Conservation (phyloP, 2,888 invertebrate genomes). For the Drosophila tripunctata region DNA sequence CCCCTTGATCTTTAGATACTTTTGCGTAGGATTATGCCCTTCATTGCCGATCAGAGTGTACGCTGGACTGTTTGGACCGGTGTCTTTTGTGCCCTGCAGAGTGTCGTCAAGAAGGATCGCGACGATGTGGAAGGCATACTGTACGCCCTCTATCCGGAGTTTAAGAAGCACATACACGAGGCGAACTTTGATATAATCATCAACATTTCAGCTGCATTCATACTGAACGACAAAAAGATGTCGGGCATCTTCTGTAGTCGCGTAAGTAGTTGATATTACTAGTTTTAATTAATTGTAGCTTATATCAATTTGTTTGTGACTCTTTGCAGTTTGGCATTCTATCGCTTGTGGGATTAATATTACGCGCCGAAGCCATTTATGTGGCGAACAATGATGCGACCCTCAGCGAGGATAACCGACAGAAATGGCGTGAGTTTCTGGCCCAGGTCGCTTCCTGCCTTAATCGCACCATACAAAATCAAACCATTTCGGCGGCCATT, state of each 20-base stretch:
- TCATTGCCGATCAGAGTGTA: conserved; percentile 78
- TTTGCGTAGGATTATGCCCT: conserved; percentile 88
- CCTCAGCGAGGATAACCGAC: conserved; percentile 67
- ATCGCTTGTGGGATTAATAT: conserved; percentile 82
- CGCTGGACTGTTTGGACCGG: conserved; percentile 84
- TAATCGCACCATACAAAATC: conserved; percentile 83
- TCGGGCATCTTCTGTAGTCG: conserved; percentile 83
- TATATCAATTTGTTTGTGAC: neutral
- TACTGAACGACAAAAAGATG: conserved; percentile 82
- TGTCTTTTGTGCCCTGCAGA: conserved; percentile 82
- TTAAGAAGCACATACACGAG: conserved; percentile 81
- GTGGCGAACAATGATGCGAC: conserved; percentile 65
- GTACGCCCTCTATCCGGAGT: conserved; percentile 83
- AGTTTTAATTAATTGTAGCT: neutral
- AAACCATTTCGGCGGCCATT: conserved; percentile 83
- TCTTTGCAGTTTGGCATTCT: conserved; percentile 83
- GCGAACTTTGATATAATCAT: conserved; percentile 82
- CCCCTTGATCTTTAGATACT: conserved; percentile 86
- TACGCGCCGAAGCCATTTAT: conserved; percentile 83
- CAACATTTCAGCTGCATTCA: conserved; percentile 79
- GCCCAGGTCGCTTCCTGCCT: conserved; percentile 82
- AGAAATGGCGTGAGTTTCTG: conserved; percentile 82
- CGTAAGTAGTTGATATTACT: conserved; percentile 65
- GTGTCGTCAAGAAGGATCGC: conserved; percentile 83
- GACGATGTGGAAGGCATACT: conserved; percentile 83